Conservation (phyloP, 1,140 invertebrate species). For the Scylla paramamosain region DNA sequence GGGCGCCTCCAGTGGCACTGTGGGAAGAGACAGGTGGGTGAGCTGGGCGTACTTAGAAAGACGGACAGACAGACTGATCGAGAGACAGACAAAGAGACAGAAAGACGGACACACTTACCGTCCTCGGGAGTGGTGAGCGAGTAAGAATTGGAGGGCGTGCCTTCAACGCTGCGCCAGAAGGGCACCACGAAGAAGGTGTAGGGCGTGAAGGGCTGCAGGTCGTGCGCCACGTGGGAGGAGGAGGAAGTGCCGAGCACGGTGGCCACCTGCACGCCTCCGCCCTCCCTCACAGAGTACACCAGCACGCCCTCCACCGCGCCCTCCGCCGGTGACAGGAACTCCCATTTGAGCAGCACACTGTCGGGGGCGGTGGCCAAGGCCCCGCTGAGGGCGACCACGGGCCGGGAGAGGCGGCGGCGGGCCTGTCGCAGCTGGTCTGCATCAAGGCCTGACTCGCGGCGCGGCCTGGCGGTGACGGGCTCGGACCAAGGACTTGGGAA, state of each 20-base stretch:
- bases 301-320: slow-evolving; percentile 66
- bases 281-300: slow-evolving; percentile 67
- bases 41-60: not conserved
- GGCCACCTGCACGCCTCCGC: slow-evolving; percentile 49
- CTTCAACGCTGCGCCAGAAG: slow-evolving; percentile 89
- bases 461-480: slow-evolving; percentile 52
- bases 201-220: slow-evolving; percentile 80
- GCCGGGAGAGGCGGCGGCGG: slow-evolving; percentile 52
- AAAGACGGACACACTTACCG: slow-evolving; percentile 82
- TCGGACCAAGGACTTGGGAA: slow-evolving; percentile 77
- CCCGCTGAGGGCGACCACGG: slow-evolving; percentile 37
- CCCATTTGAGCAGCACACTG: slow-evolving; percentile 69
- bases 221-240: slow-evolving; percentile 59
- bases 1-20: slow-evolving; percentile 73
- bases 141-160: slow-evolving; percentile 88
- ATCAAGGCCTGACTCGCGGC: slow-evolving; percentile 30
- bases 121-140: slow-evolving; percentile 87
- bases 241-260: slow-evolving; percentile 75
- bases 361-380: slow-evolving; percentile 50
- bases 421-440: slow-evolving; percentile 58
- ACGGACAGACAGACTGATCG: not conserved
- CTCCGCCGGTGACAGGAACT: slow-evolving; percentile 55
- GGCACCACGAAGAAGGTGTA: slow-evolving; percentile 91
- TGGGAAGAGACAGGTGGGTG: not conserved
- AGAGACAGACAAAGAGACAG: not conserved